Percentiles rank a stretch among this genome's conserved stretches.
phyloP scores from a whole-genome alignment of 2,888 invertebrate genomes.

The Drosophila rellima region DNA sequence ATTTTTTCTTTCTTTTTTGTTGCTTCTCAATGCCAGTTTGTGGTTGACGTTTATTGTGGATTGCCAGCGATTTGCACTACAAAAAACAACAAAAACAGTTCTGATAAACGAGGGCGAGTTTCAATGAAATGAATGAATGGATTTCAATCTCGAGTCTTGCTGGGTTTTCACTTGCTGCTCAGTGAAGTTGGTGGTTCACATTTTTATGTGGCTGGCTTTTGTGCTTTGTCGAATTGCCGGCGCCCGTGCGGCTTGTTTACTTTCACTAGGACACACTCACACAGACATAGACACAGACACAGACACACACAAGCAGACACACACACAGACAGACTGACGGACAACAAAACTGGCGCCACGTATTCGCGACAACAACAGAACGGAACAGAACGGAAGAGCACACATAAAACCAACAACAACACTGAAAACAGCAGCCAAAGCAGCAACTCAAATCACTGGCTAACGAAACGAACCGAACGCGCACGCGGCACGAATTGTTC shows the following conservation, averaged over 20 bases:
- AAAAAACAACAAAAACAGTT: slow-evolving; percentile 36
- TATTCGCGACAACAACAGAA: slow-evolving; percentile 9
- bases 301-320: neutral
- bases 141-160: slow-evolving; percentile 28
- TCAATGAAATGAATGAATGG: slow-evolving; percentile 35
- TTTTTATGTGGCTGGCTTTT: slow-evolving; percentile 18
- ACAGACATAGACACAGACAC: slow-evolving; percentile 15
- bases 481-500: slow-evolving; percentile 77
- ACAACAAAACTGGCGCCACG: slow-evolving; percentile 42
- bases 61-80: slow-evolving; percentile 48
- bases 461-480: slow-evolving; percentile 76
- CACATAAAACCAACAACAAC: slow-evolving; percentile 16
- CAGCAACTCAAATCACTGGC: slow-evolving; percentile 17
- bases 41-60: slow-evolving; percentile 38
- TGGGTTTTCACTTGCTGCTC: slow-evolving; percentile 20
- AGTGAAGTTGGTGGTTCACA: neutral
- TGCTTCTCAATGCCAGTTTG: slow-evolving; percentile 28
- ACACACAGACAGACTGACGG: neutral
- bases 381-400: too few relatives aligned
- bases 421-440: slow-evolving; percentile 16
- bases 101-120: slow-evolving; percentile 28
- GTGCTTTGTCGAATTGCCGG: slow-evolving; percentile 52
- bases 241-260: slow-evolving; percentile 70
- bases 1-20: slow-evolving; percentile 12
- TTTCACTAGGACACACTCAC: slow-evolving; percentile 46